Evolutionary conservation across 2,797 vertebrate genomes (phyloP).

Genomic region (Pampus argenteus): DNA sequence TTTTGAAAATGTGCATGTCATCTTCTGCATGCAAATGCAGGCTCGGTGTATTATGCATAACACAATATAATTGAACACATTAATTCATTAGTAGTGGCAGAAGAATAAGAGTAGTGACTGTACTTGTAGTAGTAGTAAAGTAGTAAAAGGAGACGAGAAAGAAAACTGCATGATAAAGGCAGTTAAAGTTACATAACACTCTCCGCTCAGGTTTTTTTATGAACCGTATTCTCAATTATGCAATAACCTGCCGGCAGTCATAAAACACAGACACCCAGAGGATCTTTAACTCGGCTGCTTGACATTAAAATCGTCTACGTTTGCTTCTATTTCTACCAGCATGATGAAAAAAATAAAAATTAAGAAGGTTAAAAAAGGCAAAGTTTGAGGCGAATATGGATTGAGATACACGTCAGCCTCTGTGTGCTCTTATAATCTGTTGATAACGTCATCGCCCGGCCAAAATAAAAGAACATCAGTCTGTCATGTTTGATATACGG

Average conservation of each 20-base stretch:
- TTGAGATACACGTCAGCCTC: not conserved
- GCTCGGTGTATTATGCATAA: too few relatives aligned
- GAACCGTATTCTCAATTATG: constrained; percentile 15
- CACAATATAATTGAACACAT: too few relatives aligned
- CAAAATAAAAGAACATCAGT: not conserved
- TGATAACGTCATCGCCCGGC: not conserved
- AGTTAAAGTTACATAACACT: constrained; percentile 28
- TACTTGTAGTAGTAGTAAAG: too few relatives aligned
- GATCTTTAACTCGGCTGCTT: constrained; percentile 13
- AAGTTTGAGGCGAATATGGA: not conserved
- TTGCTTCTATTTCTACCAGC: not conserved
- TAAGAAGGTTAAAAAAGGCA: too few relatives aligned
- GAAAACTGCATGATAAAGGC: not conserved
- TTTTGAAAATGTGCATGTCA: too few relatives aligned
- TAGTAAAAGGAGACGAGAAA: not conserved
- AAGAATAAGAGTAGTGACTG: too few relatives aligned
- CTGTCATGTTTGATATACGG: not conserved
- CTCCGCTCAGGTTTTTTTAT: constrained; percentile 29
- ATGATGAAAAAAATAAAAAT: not conserved
- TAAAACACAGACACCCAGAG: constrained; percentile 15
- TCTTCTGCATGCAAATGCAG: too few relatives aligned
- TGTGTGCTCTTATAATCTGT: not conserved
- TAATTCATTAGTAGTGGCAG: too few relatives aligned
- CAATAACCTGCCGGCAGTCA: constrained; percentile 1
- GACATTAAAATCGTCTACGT: not conserved